Base-by-base conservation (phyloP, 1,140 invertebrate species). In the Lasioglossum albipes region DNA sequence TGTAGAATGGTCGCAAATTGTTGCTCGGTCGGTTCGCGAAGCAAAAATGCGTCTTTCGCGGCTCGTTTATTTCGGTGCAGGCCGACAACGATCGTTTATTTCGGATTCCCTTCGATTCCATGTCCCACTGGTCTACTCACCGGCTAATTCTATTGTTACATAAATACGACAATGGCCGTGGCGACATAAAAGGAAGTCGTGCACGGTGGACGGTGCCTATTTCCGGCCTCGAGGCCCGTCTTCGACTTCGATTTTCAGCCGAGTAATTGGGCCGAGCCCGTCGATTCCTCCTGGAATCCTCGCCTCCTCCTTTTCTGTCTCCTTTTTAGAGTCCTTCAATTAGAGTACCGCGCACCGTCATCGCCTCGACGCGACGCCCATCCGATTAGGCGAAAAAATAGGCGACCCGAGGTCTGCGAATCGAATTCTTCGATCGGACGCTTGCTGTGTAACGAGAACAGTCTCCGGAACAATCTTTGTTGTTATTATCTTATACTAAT, bases 41-140 rank as follows among this genome's bases (percentile, higher is more conserved):
- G 5, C 20, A 59, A 59, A 49, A 49, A 49, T 49, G 45, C 13
- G 45, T 13, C 10, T 49, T 10, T 13, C 45, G 45, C 13, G 36
- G 36, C 36, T 36, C 36, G 36, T 49, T 45, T 49, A 49, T 49
- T 49, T 13, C 45, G 45, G 45, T 49, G 13, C 45, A 45, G 42
- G 7, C 10, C 42, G 42, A 1, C 42, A 13, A 13, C 49, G 59
- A 13, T 87, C 52, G 74, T 87, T 75, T 84, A 88, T 90, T 90
- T 90, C 87, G 66, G 83, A 90, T 91, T 89, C 79, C 80, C 20
- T 61, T 75, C 75, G 74, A 88, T 85, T 88, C 82, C 74, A 85
- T 89, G 90, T 87, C 90, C 90, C 87, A 91, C 85, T 91, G 90
- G 89, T 91, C 90, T 87, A 91, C 89, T 90, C 88, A 87, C 71